Conservation (phyloP, 2,797 vertebrate species). For the Rhynchonycteris naso region DNA sequence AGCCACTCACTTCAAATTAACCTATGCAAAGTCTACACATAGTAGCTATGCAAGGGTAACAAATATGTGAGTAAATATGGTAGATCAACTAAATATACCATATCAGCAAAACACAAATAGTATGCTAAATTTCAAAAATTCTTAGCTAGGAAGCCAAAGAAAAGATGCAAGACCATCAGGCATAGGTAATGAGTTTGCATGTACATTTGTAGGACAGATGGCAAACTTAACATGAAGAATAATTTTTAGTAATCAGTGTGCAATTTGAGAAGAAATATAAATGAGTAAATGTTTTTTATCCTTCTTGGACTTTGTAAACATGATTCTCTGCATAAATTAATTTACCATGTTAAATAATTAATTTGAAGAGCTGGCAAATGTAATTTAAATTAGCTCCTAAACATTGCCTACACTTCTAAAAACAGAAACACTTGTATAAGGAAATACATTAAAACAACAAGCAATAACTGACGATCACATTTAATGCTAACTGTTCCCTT, state of each 20-base stretch:
- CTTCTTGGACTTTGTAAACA: slow-evolving; percentile 56
- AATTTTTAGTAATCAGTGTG: slow-evolving; percentile 58
- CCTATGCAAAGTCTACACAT: not conserved
- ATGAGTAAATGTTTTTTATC: slow-evolving; percentile 48
- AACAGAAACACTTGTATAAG: slow-evolving; percentile 45
- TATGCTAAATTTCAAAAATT: not conserved
- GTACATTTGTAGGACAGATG: slow-evolving; percentile 19
- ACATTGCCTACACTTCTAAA: slow-evolving; percentile 53
- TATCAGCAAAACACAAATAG: slow-evolving; percentile 25
- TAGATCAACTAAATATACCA: slow-evolving; percentile 41
- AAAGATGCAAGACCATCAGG: slow-evolving; percentile 35
- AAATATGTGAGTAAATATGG: slow-evolving; percentile 15
- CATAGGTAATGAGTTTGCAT: slow-evolving; percentile 18
- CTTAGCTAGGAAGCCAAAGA: not conserved
- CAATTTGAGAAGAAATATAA: slow-evolving; percentile 55
- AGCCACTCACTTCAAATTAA: slow-evolving; percentile 64
- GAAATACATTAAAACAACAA: slow-evolving; percentile 50
- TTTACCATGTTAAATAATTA: slow-evolving; percentile 74
- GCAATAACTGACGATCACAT: not conserved
- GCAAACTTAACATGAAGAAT: slow-evolving; percentile 3
- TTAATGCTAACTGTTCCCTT: slow-evolving; percentile 9
- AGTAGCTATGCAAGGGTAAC: slow-evolving; percentile 31
- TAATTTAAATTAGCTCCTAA: slow-evolving; percentile 73
- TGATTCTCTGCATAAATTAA: slow-evolving; percentile 68
- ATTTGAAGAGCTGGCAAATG: slow-evolving; percentile 64